phyloP scores from a whole-genome alignment of 2,797 vertebrate species.

The Melanotaenia trifasciata region DNA sequence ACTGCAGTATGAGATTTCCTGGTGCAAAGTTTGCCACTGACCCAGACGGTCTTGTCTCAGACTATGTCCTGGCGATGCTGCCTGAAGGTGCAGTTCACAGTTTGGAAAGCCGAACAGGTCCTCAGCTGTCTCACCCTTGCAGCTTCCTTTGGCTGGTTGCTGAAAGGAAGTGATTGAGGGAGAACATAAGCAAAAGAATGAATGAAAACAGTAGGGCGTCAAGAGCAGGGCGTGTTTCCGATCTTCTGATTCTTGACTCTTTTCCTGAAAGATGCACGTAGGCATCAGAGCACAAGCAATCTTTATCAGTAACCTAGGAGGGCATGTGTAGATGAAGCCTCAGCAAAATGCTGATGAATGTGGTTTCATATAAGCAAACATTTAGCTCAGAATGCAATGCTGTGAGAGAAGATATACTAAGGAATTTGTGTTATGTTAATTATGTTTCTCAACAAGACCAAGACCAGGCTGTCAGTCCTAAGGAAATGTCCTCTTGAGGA shows the following conservation, averaged over 20 bases:
- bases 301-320: constrained; percentile 31
- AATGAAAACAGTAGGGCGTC: constrained; percentile 16
- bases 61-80: constrained; percentile 19
- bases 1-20: constrained; percentile 19
- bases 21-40: constrained; percentile 28
- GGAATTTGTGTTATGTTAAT: not conserved
- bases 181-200: constrained; percentile 38
- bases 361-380: not conserved
- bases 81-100: constrained; percentile 16
- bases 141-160: constrained; percentile 59
- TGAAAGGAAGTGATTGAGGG: constrained; percentile 62
- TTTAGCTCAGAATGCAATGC: not conserved
- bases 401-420: not conserved
- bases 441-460: not conserved
- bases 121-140: constrained; percentile 39
- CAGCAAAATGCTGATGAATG: not conserved
- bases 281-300: constrained; percentile 30
- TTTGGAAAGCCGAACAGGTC: constrained; percentile 32
- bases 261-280: constrained; percentile 65
- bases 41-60: constrained; percentile 18
- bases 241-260: constrained; percentile 44
- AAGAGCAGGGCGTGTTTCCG: constrained; percentile 57
- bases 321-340: constrained; percentile 17
- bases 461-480: constrained; percentile 35
- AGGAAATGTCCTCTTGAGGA: constrained; percentile 29